Percentiles rank a stretch among this genome's conserved stretches.
phyloP scores from a whole-genome alignment of 2,888 invertebrate genomes.

The Oligia strigilis region DNA sequence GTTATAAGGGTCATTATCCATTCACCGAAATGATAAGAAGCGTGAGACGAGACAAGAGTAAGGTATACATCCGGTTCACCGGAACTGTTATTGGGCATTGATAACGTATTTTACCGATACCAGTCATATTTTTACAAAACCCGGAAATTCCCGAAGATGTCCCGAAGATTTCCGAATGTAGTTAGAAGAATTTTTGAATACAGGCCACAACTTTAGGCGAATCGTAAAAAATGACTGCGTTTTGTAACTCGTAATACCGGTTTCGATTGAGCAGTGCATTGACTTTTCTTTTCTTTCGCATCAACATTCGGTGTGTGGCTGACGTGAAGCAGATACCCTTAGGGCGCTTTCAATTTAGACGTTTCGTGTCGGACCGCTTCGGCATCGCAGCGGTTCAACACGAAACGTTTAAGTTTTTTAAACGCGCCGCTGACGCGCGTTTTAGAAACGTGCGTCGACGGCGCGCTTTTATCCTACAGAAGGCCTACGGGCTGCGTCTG shows the following conservation, averaged over 20 bases:
- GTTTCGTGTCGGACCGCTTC: too few relatives aligned
- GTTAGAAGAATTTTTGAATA: not conserved
- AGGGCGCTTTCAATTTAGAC: too few relatives aligned
- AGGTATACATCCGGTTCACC: slow-evolving; percentile 28
- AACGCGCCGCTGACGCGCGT: too few relatives aligned
- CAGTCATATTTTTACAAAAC: not conserved
- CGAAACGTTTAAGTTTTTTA: too few relatives aligned
- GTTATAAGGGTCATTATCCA: slow-evolving; percentile 32
- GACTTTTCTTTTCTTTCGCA: slow-evolving; percentile 32
- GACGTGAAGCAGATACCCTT: slow-evolving; percentile 6
- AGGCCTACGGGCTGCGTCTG: too few relatives aligned
- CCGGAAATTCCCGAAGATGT: not conserved
- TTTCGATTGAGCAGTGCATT: slow-evolving; percentile 48
- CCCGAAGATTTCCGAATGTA: slow-evolving; percentile 1
- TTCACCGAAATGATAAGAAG: slow-evolving; percentile 33
- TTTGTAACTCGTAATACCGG: slow-evolving; percentile 52
- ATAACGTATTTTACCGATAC: slow-evolving; percentile 16
- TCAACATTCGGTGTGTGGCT: slow-evolving; percentile 16
- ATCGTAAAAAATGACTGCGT: slow-evolving; percentile 41
- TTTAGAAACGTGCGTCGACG: too few relatives aligned
- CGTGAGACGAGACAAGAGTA: slow-evolving; percentile 5
- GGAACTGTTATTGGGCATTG: slow-evolving; percentile 3
- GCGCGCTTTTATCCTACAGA: too few relatives aligned
- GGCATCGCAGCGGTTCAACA: too few relatives aligned
- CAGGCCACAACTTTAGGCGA: slow-evolving; percentile 26